A percentile compares a stretch with the other conserved stretches of the same genome.
Evolutionary conservation across 2,888 invertebrate genomes (phyloP).

Genomic region (Nemapogon koenigi): DNA sequence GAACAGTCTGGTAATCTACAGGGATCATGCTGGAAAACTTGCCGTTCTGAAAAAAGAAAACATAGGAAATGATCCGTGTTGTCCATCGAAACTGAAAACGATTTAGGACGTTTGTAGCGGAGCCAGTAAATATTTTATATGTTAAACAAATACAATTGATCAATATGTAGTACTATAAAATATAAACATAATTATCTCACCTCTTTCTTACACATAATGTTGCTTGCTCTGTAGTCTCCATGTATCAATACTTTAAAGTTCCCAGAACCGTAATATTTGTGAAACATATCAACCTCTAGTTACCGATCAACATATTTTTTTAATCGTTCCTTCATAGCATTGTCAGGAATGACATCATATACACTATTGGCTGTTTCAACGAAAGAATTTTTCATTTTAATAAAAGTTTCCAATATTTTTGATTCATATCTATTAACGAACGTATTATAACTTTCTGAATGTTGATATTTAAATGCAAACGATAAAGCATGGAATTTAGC

Average conservation of each 20-base stretch:
- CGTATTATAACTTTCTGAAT: constrained; percentile 10
- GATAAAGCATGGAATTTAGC: constrained; percentile 17
- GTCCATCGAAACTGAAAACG: too few relatives aligned
- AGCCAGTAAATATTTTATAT: too few relatives aligned
- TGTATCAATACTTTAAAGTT: constrained; percentile 7
- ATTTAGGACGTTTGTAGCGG: too few relatives aligned
- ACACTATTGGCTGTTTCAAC: too few relatives aligned
- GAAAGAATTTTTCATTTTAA: too few relatives aligned
- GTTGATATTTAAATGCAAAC: constrained; percentile 10
- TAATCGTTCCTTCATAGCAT: constrained; percentile 3
- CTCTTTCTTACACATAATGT: constrained; percentile 3
- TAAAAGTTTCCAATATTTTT: too few relatives aligned
- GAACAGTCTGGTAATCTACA: constrained; percentile 24
- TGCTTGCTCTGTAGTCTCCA: constrained; percentile 14
- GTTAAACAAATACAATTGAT: too few relatives aligned
- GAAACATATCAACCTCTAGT: not conserved
- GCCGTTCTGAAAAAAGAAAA: constrained; percentile 23
- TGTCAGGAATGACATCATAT: too few relatives aligned
- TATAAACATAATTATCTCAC: too few relatives aligned
- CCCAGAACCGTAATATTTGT: not conserved
- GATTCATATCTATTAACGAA: too few relatives aligned
- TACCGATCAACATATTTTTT: constrained; percentile 1
- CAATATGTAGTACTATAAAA: too few relatives aligned
- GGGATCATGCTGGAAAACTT: constrained; percentile 17
- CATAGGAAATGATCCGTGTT: too few relatives aligned